These are phyloP conservation scores for Pandemis cinnamomeana DNA, from an alignment of 2,888 invertebrate genomes.

Conservation along the genomic window DNA sequence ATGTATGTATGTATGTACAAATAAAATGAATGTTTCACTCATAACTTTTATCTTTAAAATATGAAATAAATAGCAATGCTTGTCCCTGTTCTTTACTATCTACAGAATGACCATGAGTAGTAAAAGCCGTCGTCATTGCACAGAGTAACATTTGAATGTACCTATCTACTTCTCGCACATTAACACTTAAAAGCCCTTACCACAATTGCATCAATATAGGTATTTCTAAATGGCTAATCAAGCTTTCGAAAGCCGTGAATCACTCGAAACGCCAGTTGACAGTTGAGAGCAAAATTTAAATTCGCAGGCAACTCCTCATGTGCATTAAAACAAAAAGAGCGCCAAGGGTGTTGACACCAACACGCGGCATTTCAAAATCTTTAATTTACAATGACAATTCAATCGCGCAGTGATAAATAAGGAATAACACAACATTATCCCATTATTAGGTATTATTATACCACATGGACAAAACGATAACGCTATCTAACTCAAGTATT, in stretches of 20 bases:
- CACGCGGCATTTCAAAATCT: slow-evolving; percentile 28
- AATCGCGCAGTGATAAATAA: background rate
- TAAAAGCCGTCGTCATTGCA: too few relatives aligned
- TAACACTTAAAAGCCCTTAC: too few relatives aligned
- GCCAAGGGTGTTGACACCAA: slow-evolving; percentile 37
- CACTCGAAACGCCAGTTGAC: slow-evolving; percentile 19
- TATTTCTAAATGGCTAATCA: background rate
- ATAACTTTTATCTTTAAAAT: too few relatives aligned
- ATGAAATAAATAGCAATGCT: too few relatives aligned
- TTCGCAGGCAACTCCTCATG: slow-evolving; percentile 10
- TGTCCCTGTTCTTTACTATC: too few relatives aligned
- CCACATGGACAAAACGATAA: slow-evolving; percentile 8
- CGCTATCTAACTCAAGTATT: slow-evolving; percentile 22
- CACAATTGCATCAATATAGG: background rate
- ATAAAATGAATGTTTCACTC: too few relatives aligned
- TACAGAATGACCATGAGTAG: too few relatives aligned
- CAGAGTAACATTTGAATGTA: too few relatives aligned
- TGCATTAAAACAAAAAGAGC: slow-evolving; percentile 32
- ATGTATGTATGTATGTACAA: too few relatives aligned
- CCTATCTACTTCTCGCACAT: too few relatives aligned
- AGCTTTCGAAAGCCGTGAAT: background rate
- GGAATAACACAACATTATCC: background rate
- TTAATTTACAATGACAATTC: slow-evolving; percentile 7
- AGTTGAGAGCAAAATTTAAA: slow-evolving; percentile 34
- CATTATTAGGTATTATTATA: background rate